Conservation (phyloP, 2,113 vertebrate species). For the Callopanchax toddi region DNA sequence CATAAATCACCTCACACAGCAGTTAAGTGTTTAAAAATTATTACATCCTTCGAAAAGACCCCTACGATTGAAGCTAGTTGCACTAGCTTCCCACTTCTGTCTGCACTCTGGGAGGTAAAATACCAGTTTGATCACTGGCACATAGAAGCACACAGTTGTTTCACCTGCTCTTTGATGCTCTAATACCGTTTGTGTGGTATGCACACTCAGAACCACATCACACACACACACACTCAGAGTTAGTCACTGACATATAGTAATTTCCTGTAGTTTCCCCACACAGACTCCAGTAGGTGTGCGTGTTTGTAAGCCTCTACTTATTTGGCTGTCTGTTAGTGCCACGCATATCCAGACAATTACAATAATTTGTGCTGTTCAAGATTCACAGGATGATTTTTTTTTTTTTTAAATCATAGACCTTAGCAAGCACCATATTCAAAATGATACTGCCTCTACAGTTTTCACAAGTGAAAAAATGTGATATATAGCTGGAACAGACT, state of each 20-base stretch:
- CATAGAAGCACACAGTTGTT: conserved; percentile 31
- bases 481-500: conserved; percentile 9
- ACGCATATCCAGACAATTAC: conserved; percentile 2
- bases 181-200: conserved; percentile 21
- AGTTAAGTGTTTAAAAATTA: conserved; percentile 45
- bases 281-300: conserved; percentile 18
- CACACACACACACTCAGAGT: conserved; percentile 6
- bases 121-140: conserved; percentile 27
- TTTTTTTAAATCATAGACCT: not conserved
- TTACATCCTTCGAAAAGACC: conserved; percentile 49
- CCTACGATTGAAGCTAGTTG: conserved; percentile 20
- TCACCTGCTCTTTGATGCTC: conserved; percentile 55
- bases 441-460: too few relatives aligned
- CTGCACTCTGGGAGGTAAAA: conserved; percentile 60
- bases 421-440: not conserved
- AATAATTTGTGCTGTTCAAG: conserved; percentile 3
- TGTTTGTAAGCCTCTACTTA: not conserved
- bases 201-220: conserved; percentile 11
- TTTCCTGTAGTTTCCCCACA: conserved; percentile 30
- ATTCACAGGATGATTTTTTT: not conserved
- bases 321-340: not conserved
- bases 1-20: conserved; percentile 51
- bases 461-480: not conserved
- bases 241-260: conserved; percentile 22
- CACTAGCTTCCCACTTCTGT: conserved; percentile 18